Evolutionary conservation across 2,797 vertebrate species (phyloP), one percentile per base, ranked within the genome.

Genomic region (Clarias platycephalus): DNA sequence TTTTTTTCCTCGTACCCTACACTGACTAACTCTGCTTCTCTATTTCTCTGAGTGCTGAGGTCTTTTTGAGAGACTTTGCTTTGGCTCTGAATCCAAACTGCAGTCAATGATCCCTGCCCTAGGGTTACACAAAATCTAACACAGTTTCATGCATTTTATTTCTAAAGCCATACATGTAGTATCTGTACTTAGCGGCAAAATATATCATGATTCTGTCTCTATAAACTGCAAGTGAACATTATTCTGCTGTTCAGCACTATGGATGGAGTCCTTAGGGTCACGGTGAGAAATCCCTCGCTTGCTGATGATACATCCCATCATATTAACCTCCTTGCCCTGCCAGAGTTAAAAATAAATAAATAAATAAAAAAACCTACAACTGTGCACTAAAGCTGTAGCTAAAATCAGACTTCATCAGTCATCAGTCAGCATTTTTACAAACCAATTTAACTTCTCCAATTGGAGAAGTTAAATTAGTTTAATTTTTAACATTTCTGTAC

Each of bases 301-400:
- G 95, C 93, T 95, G 94, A 89, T 93, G 93, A 93, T 94, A 93
- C 94, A 94, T 94, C 93, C 92, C 91, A 95, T 93, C 94, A 93
- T 94, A 95, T 95, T 95, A 95, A 94, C 94, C 93, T 94, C 92
- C 91, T 92, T 88, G 92, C 91, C 93, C 92, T 80, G 78, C 84
- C 58, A 55, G 82, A 83, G 84, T 67, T 34, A 72, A 63, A 70
- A 44, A 44, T 9, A 44, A 44, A 44, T 44, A 44, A 44, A 44
- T 8, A 44, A 49, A 49, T 12, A 12, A 2, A 49, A 49, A 87
- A 83, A 74, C 80, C 83, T 85, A 64, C 74, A 60, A 66, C 55
- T 81, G 74, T 82, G 80, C 70, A 60, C 76, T 24, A 88, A 81
- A 85, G 75, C 68, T 72, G 40, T 90, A 90, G 90, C 93, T 79